Percentiles rank a stretch among this genome's conserved stretches.
Evolutionary conservation across 2,113 vertebrate genomes (phyloP).

Genomic region (Sinocyclocheilus anshuiensis): DNA sequence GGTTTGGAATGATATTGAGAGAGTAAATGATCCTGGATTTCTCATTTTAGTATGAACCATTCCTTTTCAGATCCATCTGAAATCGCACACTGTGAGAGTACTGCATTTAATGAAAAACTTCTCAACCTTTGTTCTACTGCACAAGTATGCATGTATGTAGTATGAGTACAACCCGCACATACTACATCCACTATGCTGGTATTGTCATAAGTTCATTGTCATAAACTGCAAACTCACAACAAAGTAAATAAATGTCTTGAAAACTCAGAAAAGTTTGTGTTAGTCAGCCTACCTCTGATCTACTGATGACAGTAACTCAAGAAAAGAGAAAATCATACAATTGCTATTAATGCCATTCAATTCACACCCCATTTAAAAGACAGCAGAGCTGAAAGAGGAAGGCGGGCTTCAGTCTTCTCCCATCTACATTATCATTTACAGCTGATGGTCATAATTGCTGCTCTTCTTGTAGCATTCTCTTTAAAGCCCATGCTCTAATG

Average conservation of each 20-base stretch:
- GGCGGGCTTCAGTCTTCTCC: background rate
- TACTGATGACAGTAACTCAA: constrained; percentile 65
- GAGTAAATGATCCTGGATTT: background rate
- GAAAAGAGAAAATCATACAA: constrained; percentile 45
- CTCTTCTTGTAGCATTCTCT: constrained; percentile 61
- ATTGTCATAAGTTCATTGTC: no score
- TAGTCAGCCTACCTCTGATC: background rate
- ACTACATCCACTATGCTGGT: background rate
- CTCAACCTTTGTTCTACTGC: background rate
- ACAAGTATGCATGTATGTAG: background rate
- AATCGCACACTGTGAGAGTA: background rate
- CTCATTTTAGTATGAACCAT: background rate
- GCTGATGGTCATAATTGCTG: constrained; percentile 62
- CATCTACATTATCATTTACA: constrained; percentile 56
- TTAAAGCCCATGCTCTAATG: constrained; percentile 50
- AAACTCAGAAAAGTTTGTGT: background rate
- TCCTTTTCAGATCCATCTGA: background rate
- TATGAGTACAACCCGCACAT: background rate
- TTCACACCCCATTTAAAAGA: constrained; percentile 72
- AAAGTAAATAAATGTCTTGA: background rate
- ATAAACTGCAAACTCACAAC: background rate
- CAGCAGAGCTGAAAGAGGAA: constrained; percentile 36
- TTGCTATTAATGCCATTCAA: constrained; percentile 74
- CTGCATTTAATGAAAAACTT: background rate
- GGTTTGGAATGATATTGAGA: background rate